A percentile compares a stretch with the other conserved stretches of the same genome.
Evolutionary conservation across 2,888 invertebrate species (phyloP).

Genomic region (Acheta domesticus): DNA sequence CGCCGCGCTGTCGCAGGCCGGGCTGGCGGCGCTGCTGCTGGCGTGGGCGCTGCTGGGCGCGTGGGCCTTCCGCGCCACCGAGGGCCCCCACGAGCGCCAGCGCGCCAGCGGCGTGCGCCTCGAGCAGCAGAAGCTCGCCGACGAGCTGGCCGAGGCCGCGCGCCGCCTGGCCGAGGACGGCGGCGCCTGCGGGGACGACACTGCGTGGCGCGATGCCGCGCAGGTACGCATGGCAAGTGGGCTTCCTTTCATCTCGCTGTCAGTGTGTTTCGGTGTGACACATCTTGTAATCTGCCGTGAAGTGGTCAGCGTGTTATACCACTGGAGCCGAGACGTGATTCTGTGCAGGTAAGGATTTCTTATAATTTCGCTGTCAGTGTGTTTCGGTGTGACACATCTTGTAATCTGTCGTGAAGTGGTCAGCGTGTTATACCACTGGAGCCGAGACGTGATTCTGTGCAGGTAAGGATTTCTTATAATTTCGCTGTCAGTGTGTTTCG

Average conservation of each 20-base stretch:
- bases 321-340: too few relatives aligned
- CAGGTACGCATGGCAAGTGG: background rate
- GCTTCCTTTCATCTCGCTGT: too few relatives aligned
- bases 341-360: too few relatives aligned
- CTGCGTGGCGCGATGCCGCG: background rate
- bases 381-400: fast-evolving
- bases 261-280: too few relatives aligned
- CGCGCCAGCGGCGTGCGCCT: slow-evolving; percentile 57
- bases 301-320: too few relatives aligned
- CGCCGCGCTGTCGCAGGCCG: slow-evolving; percentile 57
- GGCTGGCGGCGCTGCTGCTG: slow-evolving; percentile 56
- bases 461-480: too few relatives aligned
- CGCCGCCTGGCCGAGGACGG: background rate
- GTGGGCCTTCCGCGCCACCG: slow-evolving; percentile 61
- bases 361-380: too few relatives aligned
- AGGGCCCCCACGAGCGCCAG: slow-evolving; percentile 60
- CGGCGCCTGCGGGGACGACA: background rate
- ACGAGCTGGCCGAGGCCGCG: background rate
- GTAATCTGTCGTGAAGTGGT: too few relatives aligned
- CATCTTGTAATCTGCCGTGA: too few relatives aligned
- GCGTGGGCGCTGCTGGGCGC: slow-evolving; percentile 63
- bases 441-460: too few relatives aligned
- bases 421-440: too few relatives aligned
- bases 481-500: too few relatives aligned
- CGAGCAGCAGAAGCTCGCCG: slow-evolving; percentile 57